Evolutionary conservation across 2,888 invertebrate genomes (phyloP), one percentile per base, ranked within the genome.

Genomic region (Melitaea athalia): DNA sequence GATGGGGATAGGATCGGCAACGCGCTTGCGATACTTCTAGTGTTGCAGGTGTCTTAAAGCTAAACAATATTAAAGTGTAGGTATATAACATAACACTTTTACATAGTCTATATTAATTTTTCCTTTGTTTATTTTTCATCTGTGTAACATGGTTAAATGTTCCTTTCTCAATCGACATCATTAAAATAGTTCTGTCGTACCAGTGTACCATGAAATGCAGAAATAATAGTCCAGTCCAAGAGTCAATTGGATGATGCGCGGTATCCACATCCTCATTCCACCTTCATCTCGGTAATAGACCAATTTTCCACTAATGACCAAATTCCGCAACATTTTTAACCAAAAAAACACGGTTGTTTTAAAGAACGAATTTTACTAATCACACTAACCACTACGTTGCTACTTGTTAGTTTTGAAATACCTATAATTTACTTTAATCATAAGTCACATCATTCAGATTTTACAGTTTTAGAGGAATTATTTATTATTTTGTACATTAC

Each of bases 231-330:
- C 47, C 14, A 14, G 14, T 42, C 42, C 33, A 38, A 55, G 55
- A 17, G 57, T 67, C 62, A 67, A 67, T 67, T 62, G 62, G 62
- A 67, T 67, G 62, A 67, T 67, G 47, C 57, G 62, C 33, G 62
- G 67, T 67, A 62, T 67, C 66, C 66, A 66, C 60, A 55, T 68
- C 65, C 61, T 69, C 61, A 31, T 47, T 69, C 59, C n/a, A 62
- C 15, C 61, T 12, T 57, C 47, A 64, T 65, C 57, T 61, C 57
- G 7, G 65, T 69, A 65, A 64, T 64, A 61, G 65, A 24, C 24
- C 57, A 65, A 67, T 63, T 67, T 67, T 24, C 31, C n/a, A 38
- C 49, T 65, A 62, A 61, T 64, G 64, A 55, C 55, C 43, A 61
- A 64, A 65, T 57, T 57, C 55, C 53, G 24, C 47, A 62, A 24